phyloP scores from a whole-genome alignment of 2,888 invertebrate species.

The Hydropsyche betteni region DNA sequence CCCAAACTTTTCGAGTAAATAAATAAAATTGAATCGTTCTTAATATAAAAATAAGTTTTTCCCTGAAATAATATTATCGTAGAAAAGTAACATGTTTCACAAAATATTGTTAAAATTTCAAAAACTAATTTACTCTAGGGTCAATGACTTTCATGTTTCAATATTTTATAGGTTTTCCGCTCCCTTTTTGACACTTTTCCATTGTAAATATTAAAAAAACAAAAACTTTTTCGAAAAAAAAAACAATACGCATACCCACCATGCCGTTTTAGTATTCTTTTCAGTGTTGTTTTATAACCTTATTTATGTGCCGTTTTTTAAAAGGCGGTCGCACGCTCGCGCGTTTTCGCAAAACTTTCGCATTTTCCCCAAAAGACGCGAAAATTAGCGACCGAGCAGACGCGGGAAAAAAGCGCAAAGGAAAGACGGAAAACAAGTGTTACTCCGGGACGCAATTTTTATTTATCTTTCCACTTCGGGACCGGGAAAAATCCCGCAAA shows the following conservation, averaged over 20 bases:
- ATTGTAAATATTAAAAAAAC: slow-evolving; percentile 18
- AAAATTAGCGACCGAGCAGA: slow-evolving; percentile 18
- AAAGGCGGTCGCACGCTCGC: background rate
- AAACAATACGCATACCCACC: slow-evolving; percentile 12
- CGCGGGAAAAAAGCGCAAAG: background rate
- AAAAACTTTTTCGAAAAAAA: background rate
- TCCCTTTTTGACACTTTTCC: background rate
- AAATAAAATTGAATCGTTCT: too few relatives aligned
- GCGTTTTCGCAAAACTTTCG: slow-evolving; percentile 1
- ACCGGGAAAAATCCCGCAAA: background rate
- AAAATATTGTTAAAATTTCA: too few relatives aligned
- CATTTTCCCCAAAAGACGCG: slow-evolving; percentile 15
- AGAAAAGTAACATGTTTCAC: too few relatives aligned
- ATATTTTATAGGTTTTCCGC: too few relatives aligned
- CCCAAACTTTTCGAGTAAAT: too few relatives aligned
- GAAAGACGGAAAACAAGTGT: slow-evolving; percentile 20
- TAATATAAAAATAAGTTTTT: too few relatives aligned
- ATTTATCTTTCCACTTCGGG: slow-evolving; percentile 4
- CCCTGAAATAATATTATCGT: too few relatives aligned
- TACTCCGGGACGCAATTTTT: background rate
- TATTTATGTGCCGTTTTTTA: slow-evolving; percentile 24
- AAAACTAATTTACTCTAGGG: too few relatives aligned
- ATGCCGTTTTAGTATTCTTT: slow-evolving; percentile 13
- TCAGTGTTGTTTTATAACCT: slow-evolving; percentile 18
- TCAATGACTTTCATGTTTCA: too few relatives aligned